Evolutionary conservation across 2,113 vertebrate genomes (phyloP), one percentile per base, ranked within the genome.

Genomic region (Procavia capensis): DNA sequence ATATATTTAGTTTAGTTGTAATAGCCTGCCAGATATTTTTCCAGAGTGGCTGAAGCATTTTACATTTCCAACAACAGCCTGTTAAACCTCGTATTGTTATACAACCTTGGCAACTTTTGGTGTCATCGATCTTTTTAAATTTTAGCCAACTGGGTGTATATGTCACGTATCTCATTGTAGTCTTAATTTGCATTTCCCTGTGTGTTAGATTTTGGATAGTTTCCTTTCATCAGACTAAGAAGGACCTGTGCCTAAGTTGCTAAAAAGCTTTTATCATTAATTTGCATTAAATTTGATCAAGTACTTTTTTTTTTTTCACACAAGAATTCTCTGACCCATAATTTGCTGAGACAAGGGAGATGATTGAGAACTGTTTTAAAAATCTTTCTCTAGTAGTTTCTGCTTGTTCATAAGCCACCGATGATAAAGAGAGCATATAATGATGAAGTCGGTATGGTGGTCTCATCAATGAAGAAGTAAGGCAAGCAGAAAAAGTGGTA

Each of bases 141-240:
- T 20, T 24, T 29, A 27, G 47, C 24, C 78, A 1, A 14, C 5
- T 66, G 39, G 78, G 3, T 41, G n/a, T 31, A 22, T 5, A 4
- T 19, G 25, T 3, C 2, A n/a, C 25, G 20, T 2, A 0, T 43
- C 19, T 50, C 41, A 2, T 0, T 45, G 41, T 34, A n/a, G 27
- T 24, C 79, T 31, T 31, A n/a, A 31, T 54, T 17, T 66, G 61
- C 16, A 36, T 24, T 43, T 29, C n/a, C 85, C 41, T 22, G 3
- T 22, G 11, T 72, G 36, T 5, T 1, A 25, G 41, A 20, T 41
- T 47, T 86, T 43, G 25, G 45, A 72, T 25, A 24, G 47, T n/a
- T 61, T 36, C 14, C 4, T 59, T 63, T 63, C 25, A 45, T 84
- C n/a, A 27, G 31, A 54, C 29, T 24, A 31, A 90, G 59, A 76